Evolutionary conservation across 1,140 invertebrate species (phyloP).

Genomic region (Drosophila aff.): DNA sequence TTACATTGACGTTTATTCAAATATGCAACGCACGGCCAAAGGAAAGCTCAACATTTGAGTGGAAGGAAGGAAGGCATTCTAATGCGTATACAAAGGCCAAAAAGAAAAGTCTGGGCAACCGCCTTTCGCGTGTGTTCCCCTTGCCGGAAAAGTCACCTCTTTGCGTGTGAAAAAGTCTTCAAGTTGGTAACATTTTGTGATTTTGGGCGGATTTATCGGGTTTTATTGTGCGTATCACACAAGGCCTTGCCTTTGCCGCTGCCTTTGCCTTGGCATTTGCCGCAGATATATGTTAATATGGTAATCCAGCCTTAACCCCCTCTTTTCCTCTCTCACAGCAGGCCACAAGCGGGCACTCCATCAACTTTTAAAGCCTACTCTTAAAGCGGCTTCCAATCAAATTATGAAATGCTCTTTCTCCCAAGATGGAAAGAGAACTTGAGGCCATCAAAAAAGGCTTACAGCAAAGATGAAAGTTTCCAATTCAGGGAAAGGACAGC

Average conservation of each 20-base stretch:
- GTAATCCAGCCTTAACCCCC: conserved; percentile 47
- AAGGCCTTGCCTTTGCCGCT: conserved; percentile 43
- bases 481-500: conserved; percentile 1
- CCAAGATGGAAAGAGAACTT: not conserved
- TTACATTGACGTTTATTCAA: conserved; percentile 84
- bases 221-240: conserved; percentile 79
- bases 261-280: conserved; percentile 64
- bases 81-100: conserved; percentile 32
- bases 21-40: conserved; percentile 65
- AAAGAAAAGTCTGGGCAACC: conserved; percentile 6
- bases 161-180: conserved; percentile 77
- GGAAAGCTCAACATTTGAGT: conserved; percentile 60
- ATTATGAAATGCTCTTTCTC: conserved; percentile 36
- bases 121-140: conserved; percentile 27
- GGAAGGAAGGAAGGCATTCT: conserved; percentile 35
- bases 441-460: conserved; percentile 35
- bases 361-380: conserved; percentile 66
- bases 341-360: conserved; percentile 30
- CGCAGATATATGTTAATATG: conserved; percentile 74
- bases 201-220: conserved; percentile 74
- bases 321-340: not conserved
- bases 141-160: conserved; percentile 41
- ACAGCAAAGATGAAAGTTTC: conserved; percentile 26
- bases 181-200: conserved; percentile 73
- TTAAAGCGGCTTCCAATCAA: conserved; percentile 55